These are phyloP conservation scores for Tupaia chinensis DNA, from an alignment of 2,113 vertebrate species.

Conservation along the genomic window DNA sequence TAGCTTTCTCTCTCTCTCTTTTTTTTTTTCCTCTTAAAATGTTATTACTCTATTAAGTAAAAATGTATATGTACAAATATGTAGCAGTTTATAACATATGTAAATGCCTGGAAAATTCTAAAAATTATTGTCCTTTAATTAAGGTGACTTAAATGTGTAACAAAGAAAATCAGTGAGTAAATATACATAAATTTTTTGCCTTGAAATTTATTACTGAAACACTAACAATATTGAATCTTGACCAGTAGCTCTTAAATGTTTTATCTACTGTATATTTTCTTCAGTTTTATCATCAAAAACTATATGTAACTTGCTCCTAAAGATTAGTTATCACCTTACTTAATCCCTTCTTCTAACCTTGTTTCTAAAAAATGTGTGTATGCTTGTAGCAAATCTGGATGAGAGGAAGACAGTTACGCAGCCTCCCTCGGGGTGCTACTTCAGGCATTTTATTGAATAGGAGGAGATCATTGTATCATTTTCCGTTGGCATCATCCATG, in stretches of 20 bases:
- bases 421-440: not conserved
- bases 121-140: conserved; percentile 3
- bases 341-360: conserved; percentile 36
- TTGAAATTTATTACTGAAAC: conserved; percentile 33
- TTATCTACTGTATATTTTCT: not conserved
- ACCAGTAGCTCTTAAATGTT: conserved; percentile 43
- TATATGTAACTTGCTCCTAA: conserved; percentile 1
- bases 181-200: not conserved
- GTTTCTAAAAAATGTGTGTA: not conserved
- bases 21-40: not conserved
- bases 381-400: not conserved
- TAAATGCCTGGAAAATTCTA: conserved; percentile 32
- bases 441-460: not conserved
- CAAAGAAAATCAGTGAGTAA: conserved; percentile 20
- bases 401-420: not conserved
- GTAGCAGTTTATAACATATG: not conserved
- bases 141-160: not conserved
- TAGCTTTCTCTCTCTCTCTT: not conserved
- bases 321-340: conserved; percentile 5
- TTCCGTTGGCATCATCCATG: not conserved
- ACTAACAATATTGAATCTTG: not conserved
- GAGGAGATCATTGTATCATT: not conserved
- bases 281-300: conserved; percentile 32
- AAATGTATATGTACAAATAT: not conserved
- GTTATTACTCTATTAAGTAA: conserved; percentile 42